phyloP scores from a whole-genome alignment of 2,888 invertebrate species.

The Tortricodes alternella region DNA sequence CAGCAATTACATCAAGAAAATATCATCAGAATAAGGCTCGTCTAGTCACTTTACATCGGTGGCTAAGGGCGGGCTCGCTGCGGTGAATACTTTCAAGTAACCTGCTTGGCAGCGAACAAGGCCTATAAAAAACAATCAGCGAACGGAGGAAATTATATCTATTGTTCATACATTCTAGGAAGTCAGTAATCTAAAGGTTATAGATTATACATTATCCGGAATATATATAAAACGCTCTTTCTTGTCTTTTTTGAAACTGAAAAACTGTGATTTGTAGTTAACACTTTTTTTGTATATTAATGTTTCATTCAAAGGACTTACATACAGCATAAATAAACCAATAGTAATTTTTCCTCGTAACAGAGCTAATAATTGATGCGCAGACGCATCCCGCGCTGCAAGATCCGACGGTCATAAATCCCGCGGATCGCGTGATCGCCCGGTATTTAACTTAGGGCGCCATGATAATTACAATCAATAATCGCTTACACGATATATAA shows the following conservation, averaged over 20 bases:
- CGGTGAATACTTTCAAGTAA: conserved; percentile 37
- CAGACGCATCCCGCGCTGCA: conserved; percentile 31
- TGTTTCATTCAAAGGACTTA: too few species aligned
- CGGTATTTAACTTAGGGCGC: conserved; percentile 64
- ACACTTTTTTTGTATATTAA: too few species aligned
- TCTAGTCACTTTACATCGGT: conserved; percentile 40
- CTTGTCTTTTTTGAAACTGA: too few species aligned
- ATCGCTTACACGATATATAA: conserved; percentile 53
- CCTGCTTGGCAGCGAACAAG: too few species aligned
- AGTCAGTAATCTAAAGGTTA: too few species aligned
- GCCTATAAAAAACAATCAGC: too few species aligned
- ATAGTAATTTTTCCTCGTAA: conserved; percentile 12
- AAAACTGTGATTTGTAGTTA: too few species aligned
- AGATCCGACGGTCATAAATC: conserved; percentile 56
- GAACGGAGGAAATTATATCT: too few species aligned
- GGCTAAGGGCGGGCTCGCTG: conserved; percentile 39
- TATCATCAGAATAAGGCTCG: conserved; percentile 20
- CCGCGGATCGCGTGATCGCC: conserved; percentile 60
- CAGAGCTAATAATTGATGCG: conserved; percentile 15
- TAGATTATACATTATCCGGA: too few species aligned
- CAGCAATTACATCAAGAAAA: conserved; percentile 5
- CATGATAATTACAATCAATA: conserved; percentile 79
- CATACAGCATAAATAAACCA: conserved; percentile 20
- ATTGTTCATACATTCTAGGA: too few species aligned
- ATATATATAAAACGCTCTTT: too few species aligned